Evolutionary conservation across 2,113 vertebrate species (phyloP).

Genomic region (Oncorhynchus keta): DNA sequence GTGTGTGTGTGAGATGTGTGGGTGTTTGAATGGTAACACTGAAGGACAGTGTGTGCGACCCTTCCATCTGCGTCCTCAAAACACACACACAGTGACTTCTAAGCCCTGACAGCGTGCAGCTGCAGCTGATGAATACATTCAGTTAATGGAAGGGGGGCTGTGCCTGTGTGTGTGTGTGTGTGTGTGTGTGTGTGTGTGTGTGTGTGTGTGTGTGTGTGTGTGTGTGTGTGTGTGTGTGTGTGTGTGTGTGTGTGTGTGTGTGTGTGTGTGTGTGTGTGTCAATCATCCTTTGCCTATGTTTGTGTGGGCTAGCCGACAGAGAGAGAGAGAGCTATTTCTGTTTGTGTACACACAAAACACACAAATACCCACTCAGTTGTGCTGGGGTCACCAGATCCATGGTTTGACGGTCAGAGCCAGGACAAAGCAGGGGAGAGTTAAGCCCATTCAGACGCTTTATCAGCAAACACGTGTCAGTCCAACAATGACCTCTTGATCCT

Average conservation of each 20-base stretch:
- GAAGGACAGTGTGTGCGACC: constrained; percentile 27
- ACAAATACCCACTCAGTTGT: constrained; percentile 18
- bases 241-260: background rate
- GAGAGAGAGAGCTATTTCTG: constrained; percentile 19
- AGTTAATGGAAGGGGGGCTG: constrained; percentile 12
- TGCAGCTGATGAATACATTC: constrained; percentile 50
- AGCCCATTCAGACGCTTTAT: constrained; percentile 25
- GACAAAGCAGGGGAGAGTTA: constrained; percentile 22
- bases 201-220: background rate
- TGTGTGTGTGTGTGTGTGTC: background rate
- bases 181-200: no score
- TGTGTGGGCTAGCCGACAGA: constrained; percentile 6
- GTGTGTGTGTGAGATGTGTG: background rate
- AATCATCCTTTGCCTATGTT: constrained; percentile 27
- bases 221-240: no score
- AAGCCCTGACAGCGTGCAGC: constrained; percentile 40
- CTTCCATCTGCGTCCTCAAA: constrained; percentile 34
- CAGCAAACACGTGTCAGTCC: constrained; percentile 30
- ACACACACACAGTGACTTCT: constrained; percentile 36
- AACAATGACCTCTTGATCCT: constrained; percentile 35
- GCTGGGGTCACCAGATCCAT: background rate
- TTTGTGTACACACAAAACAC: background rate
- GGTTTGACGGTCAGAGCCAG: constrained; percentile 23
- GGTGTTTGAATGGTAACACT: constrained; percentile 25
- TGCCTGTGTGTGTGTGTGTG: background rate